These are phyloP conservation scores for Drosophila cognata DNA, from an alignment of 2,888 invertebrate genomes.

Conservation along the genomic window DNA sequence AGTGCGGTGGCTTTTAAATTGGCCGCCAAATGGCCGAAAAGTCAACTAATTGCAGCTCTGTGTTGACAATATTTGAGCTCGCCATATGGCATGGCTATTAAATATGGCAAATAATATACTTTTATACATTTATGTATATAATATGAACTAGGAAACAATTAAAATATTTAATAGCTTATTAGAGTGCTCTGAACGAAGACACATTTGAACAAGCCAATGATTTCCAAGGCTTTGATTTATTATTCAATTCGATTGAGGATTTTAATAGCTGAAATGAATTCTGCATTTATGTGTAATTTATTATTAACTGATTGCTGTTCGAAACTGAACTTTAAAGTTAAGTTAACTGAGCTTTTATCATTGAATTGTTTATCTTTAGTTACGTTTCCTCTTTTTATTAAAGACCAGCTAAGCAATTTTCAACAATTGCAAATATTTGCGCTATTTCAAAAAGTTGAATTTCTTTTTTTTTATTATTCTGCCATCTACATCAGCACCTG, in stretches of 20 bases:
- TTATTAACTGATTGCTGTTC: background rate
- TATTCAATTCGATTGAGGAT: background rate
- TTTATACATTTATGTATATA: background rate
- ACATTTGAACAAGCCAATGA: background rate
- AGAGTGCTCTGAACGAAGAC: background rate
- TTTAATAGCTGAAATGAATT: background rate
- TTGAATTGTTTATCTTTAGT: background rate
- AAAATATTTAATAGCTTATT: background rate
- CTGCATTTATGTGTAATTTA: background rate
- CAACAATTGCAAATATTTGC: constrained; percentile 6
- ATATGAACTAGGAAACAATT: background rate
- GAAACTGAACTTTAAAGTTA: background rate
- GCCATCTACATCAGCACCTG: constrained; percentile 8
- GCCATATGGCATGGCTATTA: constrained; percentile 26
- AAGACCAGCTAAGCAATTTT: background rate
- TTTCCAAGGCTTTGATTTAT: background rate
- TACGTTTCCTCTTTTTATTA: background rate
- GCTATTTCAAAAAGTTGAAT: background rate
- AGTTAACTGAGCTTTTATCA: no score
- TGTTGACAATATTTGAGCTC: constrained; percentile 19
- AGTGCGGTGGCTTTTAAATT: constrained; percentile 41
- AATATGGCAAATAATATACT: background rate
- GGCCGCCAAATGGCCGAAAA: constrained; percentile 24
- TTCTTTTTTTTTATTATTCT: background rate
- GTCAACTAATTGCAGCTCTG: constrained; percentile 41